Evolutionary conservation across 2,113 vertebrate genomes (phyloP).

Genomic region (Rhabdomys dilectus): DNA sequence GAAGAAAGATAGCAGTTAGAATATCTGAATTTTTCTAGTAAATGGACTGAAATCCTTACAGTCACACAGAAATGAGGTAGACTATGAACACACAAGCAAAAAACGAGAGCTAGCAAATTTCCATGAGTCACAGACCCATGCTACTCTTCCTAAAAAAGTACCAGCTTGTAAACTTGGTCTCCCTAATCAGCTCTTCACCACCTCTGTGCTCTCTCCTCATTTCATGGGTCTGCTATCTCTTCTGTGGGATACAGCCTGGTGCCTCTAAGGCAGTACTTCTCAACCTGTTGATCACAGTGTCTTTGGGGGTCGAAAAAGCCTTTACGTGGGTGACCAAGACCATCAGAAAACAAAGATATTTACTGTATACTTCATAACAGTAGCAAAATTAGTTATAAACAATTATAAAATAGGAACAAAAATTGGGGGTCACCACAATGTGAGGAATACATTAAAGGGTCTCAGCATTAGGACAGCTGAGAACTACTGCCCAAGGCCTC

Average conservation of each 20-base stretch:
- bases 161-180: background rate
- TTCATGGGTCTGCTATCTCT: background rate
- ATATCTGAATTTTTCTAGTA: background rate
- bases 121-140: background rate
- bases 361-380: background rate
- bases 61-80: background rate
- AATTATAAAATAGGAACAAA: background rate
- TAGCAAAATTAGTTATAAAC: background rate
- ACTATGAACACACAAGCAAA: background rate
- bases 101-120: background rate
- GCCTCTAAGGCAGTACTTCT: background rate
- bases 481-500: background rate
- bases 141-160: background rate
- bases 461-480: background rate
- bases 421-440: background rate
- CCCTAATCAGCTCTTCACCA: accelerated
- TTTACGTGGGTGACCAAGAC: background rate
- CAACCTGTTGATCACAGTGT: background rate
- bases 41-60: background rate
- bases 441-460: background rate
- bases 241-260: background rate
- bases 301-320: background rate
- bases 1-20: background rate
- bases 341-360: background rate
- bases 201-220: background rate